These are phyloP conservation scores for Pyrochroa serraticornis DNA, from an alignment of 2,888 invertebrate genomes.

Conservation along the genomic window DNA sequence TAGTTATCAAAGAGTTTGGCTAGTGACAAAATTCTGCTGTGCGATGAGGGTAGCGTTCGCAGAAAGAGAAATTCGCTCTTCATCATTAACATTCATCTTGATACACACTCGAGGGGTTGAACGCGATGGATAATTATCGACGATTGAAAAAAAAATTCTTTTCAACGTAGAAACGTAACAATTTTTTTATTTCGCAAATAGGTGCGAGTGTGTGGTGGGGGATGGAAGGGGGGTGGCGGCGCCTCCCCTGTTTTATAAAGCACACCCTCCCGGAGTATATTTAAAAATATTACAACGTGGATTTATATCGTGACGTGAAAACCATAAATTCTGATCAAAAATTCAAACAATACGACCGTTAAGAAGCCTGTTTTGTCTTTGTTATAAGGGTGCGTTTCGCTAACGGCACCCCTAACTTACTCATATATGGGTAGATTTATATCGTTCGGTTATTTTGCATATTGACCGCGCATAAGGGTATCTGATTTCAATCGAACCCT, in stretches of 20 bases:
- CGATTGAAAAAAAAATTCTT: no score
- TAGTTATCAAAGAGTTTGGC: conserved; percentile 66
- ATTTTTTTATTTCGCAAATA: neutral
- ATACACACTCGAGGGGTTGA: conserved; percentile 1
- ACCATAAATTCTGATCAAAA: conserved; percentile 54
- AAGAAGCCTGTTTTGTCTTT: conserved; percentile 31
- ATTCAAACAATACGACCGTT: conserved; percentile 44
- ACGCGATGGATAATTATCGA: conserved; percentile 1
- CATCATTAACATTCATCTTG: conserved; percentile 22
- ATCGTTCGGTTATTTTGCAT: conserved; percentile 40
- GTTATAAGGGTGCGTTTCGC: conserved; percentile 30
- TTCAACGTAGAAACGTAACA: no score
- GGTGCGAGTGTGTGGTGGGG: neutral
- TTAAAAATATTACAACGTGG: conserved; percentile 49
- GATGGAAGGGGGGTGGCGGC: conserved; percentile 2
- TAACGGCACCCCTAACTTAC: conserved; percentile 27
- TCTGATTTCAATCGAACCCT: conserved; percentile 36
- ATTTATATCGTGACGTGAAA: conserved; percentile 51
- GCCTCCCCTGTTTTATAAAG: conserved; percentile 20
- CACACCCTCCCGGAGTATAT: conserved; percentile 36
- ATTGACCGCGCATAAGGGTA: conserved; percentile 40
- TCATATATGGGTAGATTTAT: conserved; percentile 27
- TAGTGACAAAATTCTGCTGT: conserved; percentile 54
- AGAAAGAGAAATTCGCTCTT: conserved; percentile 52
- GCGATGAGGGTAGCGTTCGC: conserved; percentile 53